Evolutionary conservation across 1,140 invertebrate species (phyloP).

Genomic region (Pissodes strobi): DNA sequence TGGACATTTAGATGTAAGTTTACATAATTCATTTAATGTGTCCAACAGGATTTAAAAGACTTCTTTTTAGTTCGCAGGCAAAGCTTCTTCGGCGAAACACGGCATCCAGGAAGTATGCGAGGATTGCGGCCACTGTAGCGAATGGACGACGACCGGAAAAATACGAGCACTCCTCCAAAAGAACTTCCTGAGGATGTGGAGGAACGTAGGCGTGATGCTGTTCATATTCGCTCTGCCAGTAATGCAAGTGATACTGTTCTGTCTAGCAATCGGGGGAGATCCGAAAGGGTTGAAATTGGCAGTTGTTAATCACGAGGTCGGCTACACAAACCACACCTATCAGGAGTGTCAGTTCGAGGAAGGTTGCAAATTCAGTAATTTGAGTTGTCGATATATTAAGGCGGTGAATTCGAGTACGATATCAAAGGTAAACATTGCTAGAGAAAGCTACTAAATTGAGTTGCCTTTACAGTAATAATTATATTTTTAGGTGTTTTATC

Average conservation of each 20-base stretch:
- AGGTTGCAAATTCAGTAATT: conserved; percentile 67
- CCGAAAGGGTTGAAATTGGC: conserved; percentile 82
- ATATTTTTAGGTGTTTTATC: conserved; percentile 67
- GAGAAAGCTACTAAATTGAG: no score
- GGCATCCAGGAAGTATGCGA: conserved; percentile 45
- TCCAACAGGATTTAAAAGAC: no score
- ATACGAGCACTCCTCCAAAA: conserved; percentile 81
- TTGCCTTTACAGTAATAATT: no score
- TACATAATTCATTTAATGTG: no score
- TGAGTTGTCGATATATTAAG: conserved; percentile 79
- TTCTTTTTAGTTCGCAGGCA: conserved; percentile 37
- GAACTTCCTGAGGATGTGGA: conserved; percentile 87
- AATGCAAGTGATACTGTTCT: conserved; percentile 92
- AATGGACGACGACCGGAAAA: conserved; percentile 57
- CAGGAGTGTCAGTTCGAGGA: conserved; percentile 59
- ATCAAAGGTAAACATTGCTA: conserved; percentile 61
- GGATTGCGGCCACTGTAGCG: conserved; percentile 49
- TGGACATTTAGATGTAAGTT: conserved; percentile 59
- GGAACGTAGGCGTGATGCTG: conserved; percentile 86
- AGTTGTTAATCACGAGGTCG: conserved; percentile 83
- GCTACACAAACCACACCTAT: conserved; percentile 60
- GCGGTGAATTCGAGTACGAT: conserved; percentile 69
- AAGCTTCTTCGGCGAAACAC: conserved; percentile 39
- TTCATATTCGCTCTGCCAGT: conserved; percentile 92
- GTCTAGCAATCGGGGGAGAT: conserved; percentile 89